phyloP scores from a whole-genome alignment of 2,888 invertebrate species.

The Lycaena phlaeas region DNA sequence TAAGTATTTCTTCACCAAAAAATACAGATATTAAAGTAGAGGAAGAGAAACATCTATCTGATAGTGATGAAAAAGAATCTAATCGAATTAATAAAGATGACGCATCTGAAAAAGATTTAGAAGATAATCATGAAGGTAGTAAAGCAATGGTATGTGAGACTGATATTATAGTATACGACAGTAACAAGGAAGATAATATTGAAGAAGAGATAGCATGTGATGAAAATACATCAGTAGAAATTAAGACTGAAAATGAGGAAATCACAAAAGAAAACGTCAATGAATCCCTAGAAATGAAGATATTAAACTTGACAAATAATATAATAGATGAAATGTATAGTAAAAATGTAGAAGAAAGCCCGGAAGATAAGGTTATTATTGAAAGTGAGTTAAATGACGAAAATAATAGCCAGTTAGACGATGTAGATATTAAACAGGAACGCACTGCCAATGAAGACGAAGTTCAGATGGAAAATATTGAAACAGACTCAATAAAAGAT shows the following conservation, averaged over 20 bases:
- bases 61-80: background rate
- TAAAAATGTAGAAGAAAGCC: conserved; percentile 10
- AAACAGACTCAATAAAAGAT: conserved; percentile 11
- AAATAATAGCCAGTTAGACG: background rate
- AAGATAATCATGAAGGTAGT: conserved; percentile 5
- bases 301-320: no score
- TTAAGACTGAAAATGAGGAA: background rate
- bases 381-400: background rate
- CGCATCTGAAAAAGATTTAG: background rate
- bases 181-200: background rate
- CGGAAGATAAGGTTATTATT: conserved; percentile 15
- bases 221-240: background rate
- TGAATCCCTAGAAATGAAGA: no score
- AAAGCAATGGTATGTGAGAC: background rate
- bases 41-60: background rate
- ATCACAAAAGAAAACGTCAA: no score
- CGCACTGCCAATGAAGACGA: background rate
- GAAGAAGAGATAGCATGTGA: background rate
- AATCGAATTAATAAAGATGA: conserved; percentile 2
- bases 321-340: no score
- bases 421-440: background rate
- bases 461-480: conserved; percentile 8
- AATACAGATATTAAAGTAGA: conserved; percentile 26
- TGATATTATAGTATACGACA: conserved; percentile 2
- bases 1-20: conserved; percentile 13